A percentile compares a stretch with the other conserved stretches of the same genome.
These are phyloP conservation scores for Drosophila tani DNA, from an alignment of 1,140 invertebrate genomes.

Conservation along the genomic window DNA sequence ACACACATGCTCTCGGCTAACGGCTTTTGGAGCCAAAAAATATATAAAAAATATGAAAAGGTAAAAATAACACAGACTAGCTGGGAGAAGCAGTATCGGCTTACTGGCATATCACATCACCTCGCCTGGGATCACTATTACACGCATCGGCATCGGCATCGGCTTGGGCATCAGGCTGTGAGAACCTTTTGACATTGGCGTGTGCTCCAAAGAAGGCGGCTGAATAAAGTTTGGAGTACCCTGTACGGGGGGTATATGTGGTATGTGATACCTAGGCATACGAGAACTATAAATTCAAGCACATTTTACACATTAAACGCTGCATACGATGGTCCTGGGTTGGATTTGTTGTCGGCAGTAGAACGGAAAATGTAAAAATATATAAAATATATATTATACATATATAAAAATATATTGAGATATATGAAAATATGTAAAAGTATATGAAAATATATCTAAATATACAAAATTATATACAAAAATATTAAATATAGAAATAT, in stretches of 20 bases:
- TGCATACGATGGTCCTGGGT: background rate
- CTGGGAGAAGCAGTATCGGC: conserved; percentile 43
- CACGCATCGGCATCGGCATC: conserved; percentile 17
- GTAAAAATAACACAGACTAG: conserved; percentile 10
- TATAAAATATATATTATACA: too few relatives aligned
- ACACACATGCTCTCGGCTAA: conserved; percentile 51
- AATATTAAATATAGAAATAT: too few relatives aligned
- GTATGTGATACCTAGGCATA: background rate
- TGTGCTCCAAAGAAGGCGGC: conserved; percentile 56
- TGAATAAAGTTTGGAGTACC: conserved; percentile 18
- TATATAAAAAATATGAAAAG: background rate
- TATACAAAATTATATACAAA: too few relatives aligned
- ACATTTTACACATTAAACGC: background rate
- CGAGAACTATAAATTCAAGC: too few relatives aligned
- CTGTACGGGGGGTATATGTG: background rate
- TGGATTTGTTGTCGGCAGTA: background rate
- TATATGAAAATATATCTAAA: too few relatives aligned
- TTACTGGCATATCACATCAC: conserved; percentile 45
- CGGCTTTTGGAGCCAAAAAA: conserved; percentile 52
- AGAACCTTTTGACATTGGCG: conserved; percentile 79
- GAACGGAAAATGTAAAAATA: background rate
- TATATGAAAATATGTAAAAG: too few relatives aligned
- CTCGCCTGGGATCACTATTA: conserved; percentile 21
- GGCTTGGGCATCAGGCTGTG: conserved; percentile 37
- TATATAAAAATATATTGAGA: too few relatives aligned